Base-by-base conservation (phyloP, 1,140 invertebrate species). In the Neodiprion pinetum region DNA sequence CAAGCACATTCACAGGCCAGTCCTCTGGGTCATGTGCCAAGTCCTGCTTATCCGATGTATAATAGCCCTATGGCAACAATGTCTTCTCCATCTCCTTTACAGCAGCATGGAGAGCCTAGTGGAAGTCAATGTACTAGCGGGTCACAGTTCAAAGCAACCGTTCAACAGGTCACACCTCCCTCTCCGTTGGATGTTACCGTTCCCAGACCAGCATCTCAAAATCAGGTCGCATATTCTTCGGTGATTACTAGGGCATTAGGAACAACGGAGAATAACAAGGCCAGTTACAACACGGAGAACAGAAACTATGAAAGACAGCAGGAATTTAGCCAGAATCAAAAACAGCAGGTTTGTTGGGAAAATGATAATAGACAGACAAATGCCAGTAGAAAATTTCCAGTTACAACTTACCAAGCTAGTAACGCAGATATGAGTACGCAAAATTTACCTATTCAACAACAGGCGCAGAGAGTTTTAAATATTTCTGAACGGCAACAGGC, bases 31-130 rank as follows among this genome's bases (percentile, higher is more conserved):
- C 93, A 94, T 83, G 92, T 93, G 3, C 92, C 92, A 74, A 94
- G 92, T 88, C 93, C 93, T 23, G 93, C 92, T 21, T 94, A 94
- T 88, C 93, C 93, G 10, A 90, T 94, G 90, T 94, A 94, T 83
- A 93, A 94, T 83, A 94, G 93, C 87, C 93, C 93, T 9, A 92
- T 94, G 92, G 92, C 93, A 77, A 92, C 92, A 2, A 90, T 92
- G 80, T 93, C 93, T 67, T 94, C 93, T 14, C 93, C 93, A 11
- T 89, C 89, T 7, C 88, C 88, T 3, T 77, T 89, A 8, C 93
- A 93, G 79, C 92, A 92, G 76, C 91, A 91, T 75, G 81, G 82
- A 4, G 90, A 91, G 23, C 83, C 79, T 28, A 84, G 83, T 69
- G 78, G 80, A 14, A 86, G 84, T 81, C 87, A 87, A 67, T 86